These are phyloP conservation scores for Stomatorhinus walkeri DNA, from an alignment of 2,797 vertebrate species.

Conservation along the genomic window DNA sequence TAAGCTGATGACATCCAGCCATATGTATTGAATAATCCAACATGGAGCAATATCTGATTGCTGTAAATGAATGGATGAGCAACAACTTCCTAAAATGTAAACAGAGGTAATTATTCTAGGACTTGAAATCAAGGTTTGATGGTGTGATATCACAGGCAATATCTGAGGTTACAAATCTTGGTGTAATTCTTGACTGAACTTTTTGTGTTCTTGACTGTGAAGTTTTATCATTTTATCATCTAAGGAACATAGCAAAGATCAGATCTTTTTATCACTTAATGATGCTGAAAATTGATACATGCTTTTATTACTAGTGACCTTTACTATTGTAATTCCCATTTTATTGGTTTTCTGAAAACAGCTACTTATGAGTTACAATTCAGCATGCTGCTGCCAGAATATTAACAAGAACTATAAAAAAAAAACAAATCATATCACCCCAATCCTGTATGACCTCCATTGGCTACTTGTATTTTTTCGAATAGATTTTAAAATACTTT, in stretches of 20 bases:
- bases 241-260: neutral
- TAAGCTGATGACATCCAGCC: neutral
- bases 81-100: neutral
- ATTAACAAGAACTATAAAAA: neutral
- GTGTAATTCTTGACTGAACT: neutral
- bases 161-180: neutral
- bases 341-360: neutral
- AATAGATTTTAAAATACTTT: neutral
- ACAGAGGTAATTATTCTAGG: neutral
- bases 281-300: neutral
- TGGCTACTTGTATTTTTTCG: neutral
- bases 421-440: neutral
- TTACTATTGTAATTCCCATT: neutral
- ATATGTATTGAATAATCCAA: neutral
- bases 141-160: neutral
- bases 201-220: no score
- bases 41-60: neutral
- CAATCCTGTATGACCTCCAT: neutral
- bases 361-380: neutral
- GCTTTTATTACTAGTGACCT: neutral
- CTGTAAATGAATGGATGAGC: neutral
- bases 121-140: neutral
- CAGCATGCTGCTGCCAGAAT: neutral
- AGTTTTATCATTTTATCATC: neutral
- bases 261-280: neutral